phyloP scores from a whole-genome alignment of 2,797 vertebrate genomes.

The Trachurus trachurus region DNA sequence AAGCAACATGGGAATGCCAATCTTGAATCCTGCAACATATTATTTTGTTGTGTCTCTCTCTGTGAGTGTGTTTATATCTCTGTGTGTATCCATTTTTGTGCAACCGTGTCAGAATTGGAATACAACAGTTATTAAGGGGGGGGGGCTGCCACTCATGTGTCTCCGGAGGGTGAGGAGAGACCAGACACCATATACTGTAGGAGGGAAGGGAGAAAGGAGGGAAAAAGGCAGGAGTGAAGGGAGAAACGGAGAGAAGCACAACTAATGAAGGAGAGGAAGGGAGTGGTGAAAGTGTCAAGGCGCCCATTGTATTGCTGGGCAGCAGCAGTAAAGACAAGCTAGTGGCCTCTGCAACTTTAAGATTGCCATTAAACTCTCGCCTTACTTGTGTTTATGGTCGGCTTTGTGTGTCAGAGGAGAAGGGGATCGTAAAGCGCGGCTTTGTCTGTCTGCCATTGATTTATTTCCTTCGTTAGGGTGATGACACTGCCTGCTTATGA shows the following conservation, averaged over 20 bases:
- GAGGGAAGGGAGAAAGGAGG: slow-evolving; percentile 56
- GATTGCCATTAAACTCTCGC: slow-evolving; percentile 86
- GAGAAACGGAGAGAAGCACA: slow-evolving; percentile 63
- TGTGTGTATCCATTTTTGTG: slow-evolving; percentile 60
- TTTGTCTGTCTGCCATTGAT: slow-evolving; percentile 87
- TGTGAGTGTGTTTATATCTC: slow-evolving; percentile 22
- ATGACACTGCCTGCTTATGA: slow-evolving; percentile 86
- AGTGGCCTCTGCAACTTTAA: slow-evolving; percentile 86
- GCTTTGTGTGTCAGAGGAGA: slow-evolving; percentile 83
- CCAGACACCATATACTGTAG: slow-evolving; percentile 71
- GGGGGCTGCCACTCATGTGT: slow-evolving; percentile 83
- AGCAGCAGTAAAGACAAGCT: slow-evolving; percentile 84
- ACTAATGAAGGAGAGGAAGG: slow-evolving; percentile 77
- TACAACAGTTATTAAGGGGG: slow-evolving; percentile 82
- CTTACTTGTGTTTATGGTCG: slow-evolving; percentile 82
- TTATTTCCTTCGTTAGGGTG: slow-evolving; percentile 87
- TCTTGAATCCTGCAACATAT: slow-evolving; percentile 70
- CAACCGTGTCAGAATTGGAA: slow-evolving; percentile 71
- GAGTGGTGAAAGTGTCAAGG: slow-evolving; percentile 77
- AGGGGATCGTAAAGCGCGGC: slow-evolving; percentile 81
- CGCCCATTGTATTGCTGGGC: slow-evolving; percentile 78
- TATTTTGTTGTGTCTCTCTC: slow-evolving; percentile 42
- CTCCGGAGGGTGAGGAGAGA: slow-evolving; percentile 79
- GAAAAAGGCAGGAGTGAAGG: slow-evolving; percentile 53
- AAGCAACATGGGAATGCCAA: slow-evolving; percentile 74